Evolutionary conservation across 2,797 vertebrate species (phyloP).

Genomic region (Pangasius mekongensis): DNA sequence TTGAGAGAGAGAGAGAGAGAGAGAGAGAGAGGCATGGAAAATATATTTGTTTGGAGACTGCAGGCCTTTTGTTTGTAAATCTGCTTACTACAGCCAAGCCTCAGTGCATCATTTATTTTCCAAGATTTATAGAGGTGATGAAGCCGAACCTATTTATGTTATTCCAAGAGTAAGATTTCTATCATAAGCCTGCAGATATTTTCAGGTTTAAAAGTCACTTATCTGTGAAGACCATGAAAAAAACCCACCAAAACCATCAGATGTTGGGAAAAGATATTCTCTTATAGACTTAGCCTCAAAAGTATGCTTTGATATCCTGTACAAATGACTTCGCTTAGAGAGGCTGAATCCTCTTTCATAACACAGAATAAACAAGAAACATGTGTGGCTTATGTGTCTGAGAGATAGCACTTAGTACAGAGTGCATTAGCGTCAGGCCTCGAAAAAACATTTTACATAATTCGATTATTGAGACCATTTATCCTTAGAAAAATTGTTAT

Average conservation of each 20-base stretch:
- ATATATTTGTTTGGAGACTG: slow-evolving; percentile 12
- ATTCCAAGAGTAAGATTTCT: slow-evolving; percentile 50
- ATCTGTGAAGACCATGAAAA: slow-evolving; percentile 37
- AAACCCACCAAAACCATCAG: slow-evolving; percentile 45
- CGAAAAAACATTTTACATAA: not conserved
- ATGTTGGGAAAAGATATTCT: slow-evolving; percentile 40
- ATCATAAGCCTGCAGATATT: slow-evolving; percentile 51
- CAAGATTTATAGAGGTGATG: slow-evolving; percentile 58
- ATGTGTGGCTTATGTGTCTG: slow-evolving; percentile 12
- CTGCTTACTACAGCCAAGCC: slow-evolving; percentile 21
- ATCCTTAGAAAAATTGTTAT: not conserved
- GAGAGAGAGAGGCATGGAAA: not conserved
- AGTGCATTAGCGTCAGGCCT: not conserved
- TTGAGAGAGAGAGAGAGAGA: not conserved
- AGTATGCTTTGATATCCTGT: slow-evolving; percentile 43
- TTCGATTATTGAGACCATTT: not conserved
- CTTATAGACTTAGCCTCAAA: not conserved
- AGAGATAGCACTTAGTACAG: not conserved
- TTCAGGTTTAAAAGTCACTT: slow-evolving; percentile 52
- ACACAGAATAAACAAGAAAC: slow-evolving; percentile 46
- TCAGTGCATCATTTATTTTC: slow-evolving; percentile 60
- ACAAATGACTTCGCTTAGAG: slow-evolving; percentile 31
- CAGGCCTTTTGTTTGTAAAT: slow-evolving; percentile 63
- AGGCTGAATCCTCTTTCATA: slow-evolving; percentile 31
- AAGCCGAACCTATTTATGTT: slow-evolving; percentile 60